Base-by-base conservation (phyloP, 2,113 vertebrate genomes). In the Grus americana region DNA sequence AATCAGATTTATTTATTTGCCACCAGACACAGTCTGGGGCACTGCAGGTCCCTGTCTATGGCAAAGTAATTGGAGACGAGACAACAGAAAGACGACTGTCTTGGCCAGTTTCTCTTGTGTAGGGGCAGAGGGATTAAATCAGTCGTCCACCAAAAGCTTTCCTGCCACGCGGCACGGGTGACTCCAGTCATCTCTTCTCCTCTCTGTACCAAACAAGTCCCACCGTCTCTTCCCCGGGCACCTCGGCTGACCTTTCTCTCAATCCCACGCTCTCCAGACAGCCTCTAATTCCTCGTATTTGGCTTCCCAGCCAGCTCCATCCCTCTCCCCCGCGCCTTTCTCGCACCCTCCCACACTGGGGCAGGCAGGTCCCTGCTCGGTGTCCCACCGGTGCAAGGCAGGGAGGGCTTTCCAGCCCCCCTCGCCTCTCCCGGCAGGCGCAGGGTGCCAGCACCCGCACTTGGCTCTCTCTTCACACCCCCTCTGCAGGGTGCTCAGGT, bases 1-100 rank as follows among this genome's bases (percentile, higher is more conserved):
- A 87, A 82, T 90, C 94, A 92, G 78, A 92, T 91, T 91, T 95
- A 95, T 92, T 96, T 91, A 95, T 90, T 95, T 97, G 92, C 89
- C 84, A 90, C 54, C 67, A 89, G 84, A 71, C 73, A 40, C 24
- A 76, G 81, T 93, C 86, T 94, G 59, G 87, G 91, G 79, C 78
- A 74, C 36, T 54, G 54, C 59, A 94, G 95, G 71, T 85, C 89
- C 74, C 70, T 50, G 80, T 62, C 92, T 86, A 34, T 70, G 46
- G 86, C 87, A 82, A 91, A 92, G 84, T 54, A 94, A 90, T 78
- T 85, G 66, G 36, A 92, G 70, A 46, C 5, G 1, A 79, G 58
- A 86, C 67, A 70, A 59, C 30, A 58, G 71, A 79, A 85, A 91
- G 80, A 85, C 0, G 1, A 65, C 54, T 55, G 58, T 61, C 62